Percentiles rank a stretch among this genome's conserved stretches.
Conservation (phyloP, 53 echinoderm and acorn worm genomes). For the Patiria pectinifera region DNA sequence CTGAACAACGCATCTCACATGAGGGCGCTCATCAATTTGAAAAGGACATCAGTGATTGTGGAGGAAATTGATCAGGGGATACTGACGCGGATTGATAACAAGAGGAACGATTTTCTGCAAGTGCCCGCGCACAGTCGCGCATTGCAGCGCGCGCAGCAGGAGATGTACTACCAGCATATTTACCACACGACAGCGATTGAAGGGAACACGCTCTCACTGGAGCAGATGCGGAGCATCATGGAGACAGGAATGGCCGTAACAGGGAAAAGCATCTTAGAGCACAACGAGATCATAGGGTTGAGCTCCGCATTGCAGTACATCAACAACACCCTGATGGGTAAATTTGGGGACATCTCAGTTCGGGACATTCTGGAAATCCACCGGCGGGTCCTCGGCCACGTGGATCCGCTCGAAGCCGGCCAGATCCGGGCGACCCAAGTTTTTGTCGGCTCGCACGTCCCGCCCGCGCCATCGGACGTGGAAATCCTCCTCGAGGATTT, state of each 20-base stretch:
- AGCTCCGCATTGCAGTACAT: constrained; percentile 88
- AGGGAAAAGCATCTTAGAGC: constrained; percentile 95
- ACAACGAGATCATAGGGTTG: constrained; percentile 92
- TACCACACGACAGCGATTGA: constrained; percentile 98
- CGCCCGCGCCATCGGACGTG: constrained; percentile 80
- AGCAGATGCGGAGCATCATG: constrained; percentile 90
- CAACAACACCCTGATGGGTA: constrained; percentile 84
- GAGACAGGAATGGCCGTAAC: constrained; percentile 91
- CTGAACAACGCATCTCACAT: constrained; percentile 78
- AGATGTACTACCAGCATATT: constrained; percentile 94
- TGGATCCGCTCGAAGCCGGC: constrained; percentile 90
- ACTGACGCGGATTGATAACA: constrained; percentile 77
- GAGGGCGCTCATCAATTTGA: constrained; percentile 80
- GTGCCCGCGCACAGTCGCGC: constrained; percentile 80
- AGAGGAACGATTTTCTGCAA: constrained; percentile 67
- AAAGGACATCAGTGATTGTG: constrained; percentile 80
- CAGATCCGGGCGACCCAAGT: constrained; percentile 89
- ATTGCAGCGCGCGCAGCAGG: constrained; percentile 82
- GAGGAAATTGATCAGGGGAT: constrained; percentile 86
- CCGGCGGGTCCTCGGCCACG: constrained; percentile 84
- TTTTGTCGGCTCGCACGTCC: constrained; percentile 91
- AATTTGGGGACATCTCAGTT: constrained; percentile 81
- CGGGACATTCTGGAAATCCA: constrained; percentile 90
- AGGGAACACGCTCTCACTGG: constrained; percentile 88
- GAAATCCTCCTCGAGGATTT: constrained; percentile 84